A percentile compares a stretch with the other conserved stretches of the same genome.
phyloP scores from a whole-genome alignment of 2,888 invertebrate genomes.

The Watsonalla cultraria region DNA sequence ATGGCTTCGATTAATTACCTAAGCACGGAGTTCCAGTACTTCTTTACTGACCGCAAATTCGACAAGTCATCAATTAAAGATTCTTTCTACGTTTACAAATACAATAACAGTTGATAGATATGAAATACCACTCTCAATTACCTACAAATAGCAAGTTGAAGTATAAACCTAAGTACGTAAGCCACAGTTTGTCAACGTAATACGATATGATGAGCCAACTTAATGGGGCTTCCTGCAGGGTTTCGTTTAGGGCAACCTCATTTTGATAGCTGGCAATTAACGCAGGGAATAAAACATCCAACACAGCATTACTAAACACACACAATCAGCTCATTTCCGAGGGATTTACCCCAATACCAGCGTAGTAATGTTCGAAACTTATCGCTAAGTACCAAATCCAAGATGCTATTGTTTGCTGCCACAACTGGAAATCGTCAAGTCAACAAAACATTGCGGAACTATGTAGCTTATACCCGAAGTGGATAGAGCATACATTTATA shows the following conservation, averaged over 20 bases:
- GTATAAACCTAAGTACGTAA: background rate
- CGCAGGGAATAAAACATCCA: background rate
- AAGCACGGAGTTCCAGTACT: too few species aligned
- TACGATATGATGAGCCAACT: constrained; percentile 2
- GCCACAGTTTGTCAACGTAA: constrained; percentile 2
- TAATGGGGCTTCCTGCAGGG: constrained; percentile 3
- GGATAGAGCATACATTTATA: constrained; percentile 13
- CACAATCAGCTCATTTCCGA: constrained; percentile 7
- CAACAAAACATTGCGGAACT: constrained; percentile 9
- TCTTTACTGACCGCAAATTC: too few species aligned
- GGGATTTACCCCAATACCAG: constrained; percentile 4
- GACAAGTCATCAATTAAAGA: too few species aligned
- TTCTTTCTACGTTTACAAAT: too few species aligned
- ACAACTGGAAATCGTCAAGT: constrained; percentile 12
- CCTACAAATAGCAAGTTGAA: background rate
- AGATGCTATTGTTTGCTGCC: constrained; percentile 7
- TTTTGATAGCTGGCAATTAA: constrained; percentile 2
- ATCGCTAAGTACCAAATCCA: constrained; percentile 6
- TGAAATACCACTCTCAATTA: too few species aligned
- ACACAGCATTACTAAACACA: constrained; percentile 7
- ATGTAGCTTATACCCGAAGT: background rate
- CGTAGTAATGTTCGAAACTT: constrained; percentile 7
- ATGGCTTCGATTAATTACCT: too few species aligned
- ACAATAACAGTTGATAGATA: too few species aligned
- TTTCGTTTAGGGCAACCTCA: constrained; percentile 1